Base-by-base conservation (phyloP, 2,888 invertebrate genomes). In the Hyposoter dolosus region DNA sequence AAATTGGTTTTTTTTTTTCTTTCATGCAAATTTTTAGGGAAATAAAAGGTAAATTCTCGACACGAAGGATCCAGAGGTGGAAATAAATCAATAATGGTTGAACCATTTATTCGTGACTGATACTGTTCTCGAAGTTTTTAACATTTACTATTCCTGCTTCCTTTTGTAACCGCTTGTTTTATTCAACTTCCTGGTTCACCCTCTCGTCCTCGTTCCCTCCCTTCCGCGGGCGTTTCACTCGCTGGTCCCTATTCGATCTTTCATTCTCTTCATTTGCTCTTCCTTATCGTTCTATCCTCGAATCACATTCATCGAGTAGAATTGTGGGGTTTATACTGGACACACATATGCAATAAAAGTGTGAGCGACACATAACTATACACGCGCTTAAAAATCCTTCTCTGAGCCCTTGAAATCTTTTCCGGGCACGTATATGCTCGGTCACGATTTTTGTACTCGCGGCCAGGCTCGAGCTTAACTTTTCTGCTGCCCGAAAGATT, bases 241-340 rank as follows among this genome's bases (percentile, higher is more conserved):
- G 47, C 35, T 35, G 40, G 17, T 23, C 23, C 12, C 56, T 35
- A 68, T 74, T 81, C 63, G 74, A 75, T 75, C 63, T 53, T 82
- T 84, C 74, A 71, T 83, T 83, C 81, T 84, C 78, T 78, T 82
- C 78, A 81, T 84, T 78, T 82, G 63, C 83, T 74, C 75, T 78
- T 82, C 28, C 78, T 86, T 81, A 83, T 83, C 83, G 74, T 69
- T 77, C 35, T 72, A 81, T 71, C 72, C 77, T 63, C 77, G 40
- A 69, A 28, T 74, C 76, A 81, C 60, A 80, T 86, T 86, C 72
- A 83, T 86, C 53, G 19, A 40, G 66, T 53, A 17, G 43, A 66
- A 69, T 71, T 80, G 66, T 47, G n/a, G 45, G 40, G 69, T 63
- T 40, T 32, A 23, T 28, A 43, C 35, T 63, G n/a, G 43, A 65